Evolutionary conservation across 2,888 invertebrate genomes (phyloP), one percentile per base, ranked within the genome.

Genomic region (Drosophila bunnanda): DNA sequence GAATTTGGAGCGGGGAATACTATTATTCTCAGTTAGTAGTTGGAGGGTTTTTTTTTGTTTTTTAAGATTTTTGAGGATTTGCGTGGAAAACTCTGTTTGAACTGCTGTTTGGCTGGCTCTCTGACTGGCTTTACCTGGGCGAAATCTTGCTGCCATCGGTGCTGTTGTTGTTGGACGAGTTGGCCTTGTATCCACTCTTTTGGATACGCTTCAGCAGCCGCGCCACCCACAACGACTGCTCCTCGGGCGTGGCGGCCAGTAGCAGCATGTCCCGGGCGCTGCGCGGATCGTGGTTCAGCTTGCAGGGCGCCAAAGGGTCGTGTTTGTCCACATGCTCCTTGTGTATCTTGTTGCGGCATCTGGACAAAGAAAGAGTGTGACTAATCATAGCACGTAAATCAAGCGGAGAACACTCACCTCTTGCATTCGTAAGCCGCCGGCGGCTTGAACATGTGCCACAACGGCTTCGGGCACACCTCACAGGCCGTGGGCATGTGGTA

Each of bases 401-500:
- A 0, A 30, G 17, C 1, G 17, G 12, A 0, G 0, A 30, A 2
- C 17, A 46, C 77, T 50, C 71, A 92, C 92, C 99, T 95, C 94
- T 97, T 95, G 93, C 99, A 99, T 94, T 99, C 99, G 90, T 98
- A 95, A 73, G 99, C 99, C 81, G 98, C 97, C 76, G 99, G 99
- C 80, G 99, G 99, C 90, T 98, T 96, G 93, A 99, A 97, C 96
- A 99, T 96, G 93, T 98, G 96, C 97, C 98, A 99, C 85, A 99
- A 94, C 88, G 98, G 98, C 91, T 98, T 98, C 77, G 98, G 96
- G 94, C 99, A 99, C 82, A 98, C 96, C 94, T 99, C 99, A 93
- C 99, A 99, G 82, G 97, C 96, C 13, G 99, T 98, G 62, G 99
- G 99, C 95, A 98, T 99, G 93, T 99, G 98, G 93, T 97, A 99